These are phyloP conservation scores for Hylaea fasciaria DNA, from an alignment of 2,888 invertebrate genomes.

Conservation along the genomic window DNA sequence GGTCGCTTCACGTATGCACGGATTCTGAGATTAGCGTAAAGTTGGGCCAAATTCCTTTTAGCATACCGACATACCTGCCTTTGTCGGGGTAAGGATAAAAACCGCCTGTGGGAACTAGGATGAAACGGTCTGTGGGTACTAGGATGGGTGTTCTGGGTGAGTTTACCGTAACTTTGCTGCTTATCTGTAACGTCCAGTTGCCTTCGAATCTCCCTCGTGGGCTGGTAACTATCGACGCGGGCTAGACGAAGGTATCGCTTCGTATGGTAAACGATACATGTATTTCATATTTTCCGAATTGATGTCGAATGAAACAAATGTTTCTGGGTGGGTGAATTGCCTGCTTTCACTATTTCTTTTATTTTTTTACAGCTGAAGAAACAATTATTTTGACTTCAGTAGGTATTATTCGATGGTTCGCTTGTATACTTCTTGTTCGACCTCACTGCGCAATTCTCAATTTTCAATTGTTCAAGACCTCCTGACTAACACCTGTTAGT, in stretches of 20 bases:
- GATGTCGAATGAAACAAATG: background rate
- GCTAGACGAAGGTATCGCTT: constrained; percentile 2
- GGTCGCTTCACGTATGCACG: constrained; percentile 17
- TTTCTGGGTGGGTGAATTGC: background rate
- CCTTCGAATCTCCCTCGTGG: constrained; percentile 7
- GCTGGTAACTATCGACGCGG: constrained; percentile 7
- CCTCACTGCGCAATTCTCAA: too few relatives aligned
- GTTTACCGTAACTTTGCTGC: constrained; percentile 18
- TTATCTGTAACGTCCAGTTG: constrained; percentile 22
- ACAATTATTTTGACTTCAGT: too few relatives aligned
- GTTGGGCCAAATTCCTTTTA: constrained; percentile 22
- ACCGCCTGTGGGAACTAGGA: constrained; percentile 20
- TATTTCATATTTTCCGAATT: background rate
- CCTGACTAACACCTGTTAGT: too few relatives aligned
- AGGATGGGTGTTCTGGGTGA: constrained; percentile 6
- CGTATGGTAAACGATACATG: constrained; percentile 1
- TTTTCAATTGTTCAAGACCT: too few relatives aligned
- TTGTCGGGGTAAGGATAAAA: constrained; percentile 23
- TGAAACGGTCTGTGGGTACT: background rate
- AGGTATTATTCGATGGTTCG: too few relatives aligned
- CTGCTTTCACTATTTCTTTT: background rate
- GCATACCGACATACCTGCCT: constrained; percentile 24
- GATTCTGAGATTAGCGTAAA: constrained; percentile 23
- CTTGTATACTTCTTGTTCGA: too few relatives aligned
- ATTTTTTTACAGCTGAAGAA: too few relatives aligned